Conservation (phyloP, 2,113 vertebrate genomes). For the Chiloscyllium plagiosum region DNA sequence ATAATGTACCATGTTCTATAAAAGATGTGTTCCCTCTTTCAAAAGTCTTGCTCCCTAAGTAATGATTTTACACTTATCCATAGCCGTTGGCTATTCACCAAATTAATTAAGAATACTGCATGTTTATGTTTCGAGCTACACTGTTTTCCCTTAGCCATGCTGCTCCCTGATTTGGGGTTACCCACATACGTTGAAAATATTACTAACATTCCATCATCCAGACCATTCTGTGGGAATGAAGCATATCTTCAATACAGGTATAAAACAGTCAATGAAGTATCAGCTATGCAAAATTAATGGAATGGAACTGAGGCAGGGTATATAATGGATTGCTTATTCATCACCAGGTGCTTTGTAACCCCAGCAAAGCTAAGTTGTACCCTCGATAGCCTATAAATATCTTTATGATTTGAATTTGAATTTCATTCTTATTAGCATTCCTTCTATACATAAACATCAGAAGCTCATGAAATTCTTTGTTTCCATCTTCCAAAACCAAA, state of each 20-base stretch:
- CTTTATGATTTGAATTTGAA: not conserved
- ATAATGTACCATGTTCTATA: not conserved
- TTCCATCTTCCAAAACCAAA: not conserved
- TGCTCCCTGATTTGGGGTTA: not conserved
- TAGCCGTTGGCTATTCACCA: not conserved
- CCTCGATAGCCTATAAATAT: not conserved
- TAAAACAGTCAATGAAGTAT: not conserved
- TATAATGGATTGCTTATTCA: not conserved
- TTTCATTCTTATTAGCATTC: not conserved
- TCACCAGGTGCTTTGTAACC: not conserved
- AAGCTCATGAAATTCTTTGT: not conserved
- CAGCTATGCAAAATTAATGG: no score
- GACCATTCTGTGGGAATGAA: not conserved
- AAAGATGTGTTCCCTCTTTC: not conserved
- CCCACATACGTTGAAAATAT: not conserved
- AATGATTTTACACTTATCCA: not conserved
- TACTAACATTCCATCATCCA: not conserved
- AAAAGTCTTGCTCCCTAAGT: not conserved
- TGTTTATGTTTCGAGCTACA: not conserved
- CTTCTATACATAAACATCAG: not conserved
- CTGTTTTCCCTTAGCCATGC: not conserved
- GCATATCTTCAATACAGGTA: not conserved
- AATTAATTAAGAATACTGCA: not conserved
- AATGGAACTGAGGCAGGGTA: not conserved
- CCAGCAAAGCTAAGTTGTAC: not conserved